Evolutionary conservation across 35 echinoderm and acorn worm species (phyloP), one percentile per base, ranked within the genome.

Genomic region (Nesometra sesokonis): DNA sequence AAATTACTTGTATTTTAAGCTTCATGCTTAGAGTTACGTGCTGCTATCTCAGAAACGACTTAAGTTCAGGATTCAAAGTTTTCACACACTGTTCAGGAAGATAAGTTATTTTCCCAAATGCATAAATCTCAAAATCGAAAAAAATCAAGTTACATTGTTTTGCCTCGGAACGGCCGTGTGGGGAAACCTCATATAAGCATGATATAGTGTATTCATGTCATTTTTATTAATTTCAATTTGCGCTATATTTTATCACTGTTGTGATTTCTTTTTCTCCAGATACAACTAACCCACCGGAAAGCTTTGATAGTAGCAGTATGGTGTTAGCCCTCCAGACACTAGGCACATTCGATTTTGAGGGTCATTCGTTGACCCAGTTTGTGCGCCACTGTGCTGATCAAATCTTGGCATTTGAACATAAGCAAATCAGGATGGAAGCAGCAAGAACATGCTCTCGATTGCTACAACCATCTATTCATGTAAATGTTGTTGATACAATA

Each of bases 361-460:
- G 96, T 78, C 92, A 99, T 85, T 94, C 96, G 57, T 81, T 99
- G 78, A 99, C 96, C 47, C 96, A 99, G 88, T 99, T 99, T 92
- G 96, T 99, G 21, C 90, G 96, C 17, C 96, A 99, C 52, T 99
- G 96, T 76, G 96, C 96, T 5, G 96, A 99, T 37, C 93, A 94
- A 47, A 94, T 94, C 85, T 79, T 99, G 76, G 88, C 92, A 47
- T 93, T 93, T 84, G 96, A 99, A 78, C 96, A 99, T 76, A 99
- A 91, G 80, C 92, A 99, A 57, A 99, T 99, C 30, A 21, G 96
- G 32, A 94, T 91, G 82, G 93, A 99, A 85, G 96, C 96, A 21
- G 96, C 96, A 21, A 84, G 96, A 79, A 99, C 96, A 8, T 99
- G 96, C 79, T 93, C 96, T 17, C 79, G 93, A 32, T 86, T 99